Conservation (phyloP, 2,113 vertebrate species). For the Bungarus multicinctus region DNA sequence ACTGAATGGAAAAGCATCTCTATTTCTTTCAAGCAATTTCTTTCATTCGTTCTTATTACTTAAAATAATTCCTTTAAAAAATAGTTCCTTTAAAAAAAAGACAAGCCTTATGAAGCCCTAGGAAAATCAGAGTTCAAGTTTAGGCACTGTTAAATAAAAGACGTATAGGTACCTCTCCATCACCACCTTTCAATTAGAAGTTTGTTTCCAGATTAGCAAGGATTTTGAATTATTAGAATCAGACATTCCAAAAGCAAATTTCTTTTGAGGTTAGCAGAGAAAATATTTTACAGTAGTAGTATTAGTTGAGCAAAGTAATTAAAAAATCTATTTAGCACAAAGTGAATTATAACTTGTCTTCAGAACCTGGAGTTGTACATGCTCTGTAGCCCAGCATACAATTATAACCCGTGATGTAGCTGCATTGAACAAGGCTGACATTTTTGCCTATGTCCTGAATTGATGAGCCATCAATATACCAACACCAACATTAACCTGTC, state of each 20-base stretch:
- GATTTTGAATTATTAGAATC: constrained; percentile 45
- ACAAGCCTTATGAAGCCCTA: constrained; percentile 51
- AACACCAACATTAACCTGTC: background rate
- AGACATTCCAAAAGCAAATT: constrained; percentile 53
- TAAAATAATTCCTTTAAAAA: constrained; percentile 34
- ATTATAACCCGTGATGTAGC: constrained; percentile 33
- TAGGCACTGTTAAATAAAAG: constrained; percentile 67
- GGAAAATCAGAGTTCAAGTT: constrained; percentile 49
- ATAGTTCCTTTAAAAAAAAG: constrained; percentile 47
- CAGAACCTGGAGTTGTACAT: constrained; percentile 28
- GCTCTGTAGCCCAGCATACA: background rate
- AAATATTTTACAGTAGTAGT: constrained; percentile 38
- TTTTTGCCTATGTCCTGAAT: background rate
- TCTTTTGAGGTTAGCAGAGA: constrained; percentile 47
- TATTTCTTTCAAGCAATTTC: constrained; percentile 58
- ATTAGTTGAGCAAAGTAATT: constrained; percentile 31
- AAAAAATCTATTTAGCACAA: constrained; percentile 42
- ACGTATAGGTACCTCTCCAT: constrained; percentile 48
- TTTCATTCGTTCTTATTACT: constrained; percentile 47
- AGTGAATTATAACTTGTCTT: constrained; percentile 53
- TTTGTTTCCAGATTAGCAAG: constrained; percentile 46
- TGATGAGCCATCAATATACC: background rate
- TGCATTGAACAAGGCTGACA: background rate
- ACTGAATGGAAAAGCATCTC: constrained; percentile 48
- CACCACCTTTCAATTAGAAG: constrained; percentile 43